A percentile compares a stretch with the other conserved stretches of the same genome.
phyloP scores from a whole-genome alignment of 2,888 invertebrate genomes.

The Polymixis lichenea region DNA sequence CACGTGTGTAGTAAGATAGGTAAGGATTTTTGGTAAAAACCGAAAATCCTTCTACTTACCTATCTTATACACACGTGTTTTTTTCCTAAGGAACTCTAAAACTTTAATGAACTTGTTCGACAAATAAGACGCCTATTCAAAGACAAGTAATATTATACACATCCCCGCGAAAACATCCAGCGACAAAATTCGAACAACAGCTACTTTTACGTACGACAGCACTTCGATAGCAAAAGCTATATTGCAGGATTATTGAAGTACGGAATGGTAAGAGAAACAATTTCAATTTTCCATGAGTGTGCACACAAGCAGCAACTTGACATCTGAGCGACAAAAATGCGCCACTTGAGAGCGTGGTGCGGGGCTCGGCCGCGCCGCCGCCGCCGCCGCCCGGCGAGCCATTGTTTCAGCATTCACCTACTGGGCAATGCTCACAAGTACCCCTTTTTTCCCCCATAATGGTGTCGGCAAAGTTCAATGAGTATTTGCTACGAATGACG shows the following conservation, averaged over 20 bases:
- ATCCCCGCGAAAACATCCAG: slow-evolving; percentile 8
- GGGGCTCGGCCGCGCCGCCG: slow-evolving; percentile 21
- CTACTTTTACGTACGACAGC: slow-evolving; percentile 25
- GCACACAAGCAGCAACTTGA: slow-evolving; percentile 63
- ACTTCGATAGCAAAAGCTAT: slow-evolving; percentile 38
- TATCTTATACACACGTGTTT: too few species aligned
- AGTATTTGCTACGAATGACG: slow-evolving; percentile 57
- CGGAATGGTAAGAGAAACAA: slow-evolving; percentile 53
- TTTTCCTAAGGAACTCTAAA: slow-evolving; percentile 19
- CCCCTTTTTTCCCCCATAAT: slow-evolving; percentile 58
- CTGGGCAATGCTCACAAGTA: slow-evolving; percentile 61
- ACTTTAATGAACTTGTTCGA: slow-evolving; percentile 29
- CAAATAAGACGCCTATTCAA: slow-evolving; percentile 42
- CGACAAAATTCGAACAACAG: slow-evolving; percentile 35
- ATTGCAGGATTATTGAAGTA: slow-evolving; percentile 48
- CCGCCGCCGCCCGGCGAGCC: slow-evolving; percentile 33
- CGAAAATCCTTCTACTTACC: too few species aligned
- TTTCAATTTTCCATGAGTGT: slow-evolving; percentile 63
- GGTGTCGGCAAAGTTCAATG: slow-evolving; percentile 65
- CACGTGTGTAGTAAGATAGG: background rate
- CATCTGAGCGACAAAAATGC: slow-evolving; percentile 68
- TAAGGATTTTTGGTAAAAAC: background rate
- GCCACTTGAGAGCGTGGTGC: slow-evolving; percentile 65
- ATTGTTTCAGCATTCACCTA: slow-evolving; percentile 67
- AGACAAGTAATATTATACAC: slow-evolving; percentile 38